A percentile compares a stretch with the other conserved stretches of the same genome.
phyloP scores from a whole-genome alignment of 2,797 vertebrate species.

The Diglossa cyanea region DNA sequence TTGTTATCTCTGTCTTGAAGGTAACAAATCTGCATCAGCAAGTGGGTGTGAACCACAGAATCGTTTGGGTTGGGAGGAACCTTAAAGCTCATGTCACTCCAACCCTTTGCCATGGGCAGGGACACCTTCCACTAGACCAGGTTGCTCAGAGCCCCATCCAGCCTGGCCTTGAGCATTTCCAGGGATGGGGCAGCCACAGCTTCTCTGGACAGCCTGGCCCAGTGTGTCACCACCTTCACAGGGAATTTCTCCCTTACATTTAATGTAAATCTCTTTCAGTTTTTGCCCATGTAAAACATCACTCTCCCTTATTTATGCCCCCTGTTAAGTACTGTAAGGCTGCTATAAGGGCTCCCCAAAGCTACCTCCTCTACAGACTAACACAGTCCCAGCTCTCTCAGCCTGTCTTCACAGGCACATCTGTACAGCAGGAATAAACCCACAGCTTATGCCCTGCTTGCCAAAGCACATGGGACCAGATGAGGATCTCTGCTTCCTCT shows the following conservation, averaged over 20 bases:
- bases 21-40: neutral
- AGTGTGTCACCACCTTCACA: neutral
- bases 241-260: neutral
- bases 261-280: neutral
- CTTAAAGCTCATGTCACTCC: neutral
- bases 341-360: neutral
- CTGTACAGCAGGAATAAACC: neutral
- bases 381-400: neutral
- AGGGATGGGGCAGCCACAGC: neutral
- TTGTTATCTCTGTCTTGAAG: neutral
- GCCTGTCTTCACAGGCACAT: neutral
- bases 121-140: neutral
- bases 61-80: neutral
- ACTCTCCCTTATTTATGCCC: neutral
- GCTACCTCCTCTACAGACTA: neutral
- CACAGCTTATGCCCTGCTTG: neutral
- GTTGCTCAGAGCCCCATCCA: neutral
- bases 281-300: neutral
- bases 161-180: neutral
- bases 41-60: neutral
- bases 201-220: neutral
- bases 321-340: neutral
- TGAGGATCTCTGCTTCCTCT: neutral
- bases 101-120: neutral
- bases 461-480: neutral